Evolutionary conservation across 2,797 vertebrate genomes (phyloP).

Genomic region (Ctenosaura bakeri): DNA sequence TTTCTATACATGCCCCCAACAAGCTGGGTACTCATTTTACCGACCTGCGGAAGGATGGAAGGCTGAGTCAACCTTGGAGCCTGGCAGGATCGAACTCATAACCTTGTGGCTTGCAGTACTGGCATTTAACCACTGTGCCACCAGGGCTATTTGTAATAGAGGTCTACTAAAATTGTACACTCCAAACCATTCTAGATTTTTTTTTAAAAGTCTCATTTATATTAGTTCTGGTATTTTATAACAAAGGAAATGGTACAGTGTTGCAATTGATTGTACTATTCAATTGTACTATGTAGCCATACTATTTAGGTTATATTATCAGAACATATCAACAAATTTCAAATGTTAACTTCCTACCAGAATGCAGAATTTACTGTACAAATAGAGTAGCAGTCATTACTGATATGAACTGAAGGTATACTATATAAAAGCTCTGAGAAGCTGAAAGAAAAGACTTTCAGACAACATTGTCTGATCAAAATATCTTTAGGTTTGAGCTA

Average conservation of each 20-base stretch:
- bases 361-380: conserved; percentile 60
- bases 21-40: too few species aligned
- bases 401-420: conserved; percentile 58
- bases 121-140: too few species aligned
- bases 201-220: background rate
- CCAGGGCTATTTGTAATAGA: conserved; percentile 10
- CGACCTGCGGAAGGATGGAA: too few species aligned
- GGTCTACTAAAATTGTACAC: conserved; percentile 23
- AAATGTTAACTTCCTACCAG: conserved; percentile 59
- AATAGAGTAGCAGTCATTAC: conserved; percentile 57
- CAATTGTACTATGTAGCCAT: too few species aligned
- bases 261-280: conserved; percentile 39
- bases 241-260: background rate
- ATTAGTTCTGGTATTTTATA: conserved; percentile 17
- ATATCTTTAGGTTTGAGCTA: too few species aligned
- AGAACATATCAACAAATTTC: conserved; percentile 42
- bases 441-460: conserved; percentile 51
- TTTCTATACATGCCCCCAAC: too few species aligned
- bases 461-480: conserved; percentile 46
- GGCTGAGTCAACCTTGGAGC: too few species aligned
- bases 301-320: conserved; percentile 54
- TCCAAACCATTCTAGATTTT: background rate
- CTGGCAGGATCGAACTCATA: too few species aligned
- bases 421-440: conserved; percentile 20
- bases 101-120: too few species aligned